These are phyloP conservation scores for Pyrochroa serraticornis DNA, from an alignment of 2,888 invertebrate genomes.

Conservation along the genomic window DNA sequence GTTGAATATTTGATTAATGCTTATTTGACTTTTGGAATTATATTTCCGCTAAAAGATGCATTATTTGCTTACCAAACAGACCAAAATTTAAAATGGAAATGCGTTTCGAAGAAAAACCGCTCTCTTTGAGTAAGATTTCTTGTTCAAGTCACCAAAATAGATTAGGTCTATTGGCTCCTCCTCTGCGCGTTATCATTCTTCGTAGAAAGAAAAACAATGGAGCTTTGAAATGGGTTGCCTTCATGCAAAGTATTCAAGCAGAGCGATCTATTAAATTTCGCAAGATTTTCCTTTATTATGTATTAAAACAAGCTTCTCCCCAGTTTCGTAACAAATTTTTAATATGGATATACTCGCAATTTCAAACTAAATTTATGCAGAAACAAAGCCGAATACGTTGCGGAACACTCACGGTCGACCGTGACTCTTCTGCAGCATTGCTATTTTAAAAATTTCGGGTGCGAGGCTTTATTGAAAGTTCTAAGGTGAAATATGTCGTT, in stretches of 20 bases:
- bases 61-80: constrained; percentile 17
- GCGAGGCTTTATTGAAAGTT: no score
- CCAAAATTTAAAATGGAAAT: constrained; percentile 18
- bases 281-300: no score
- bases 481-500: no score
- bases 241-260: constrained; percentile 2
- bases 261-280: no score
- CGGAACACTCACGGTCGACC: no score
- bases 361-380: no score
- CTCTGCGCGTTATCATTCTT: constrained; percentile 8
- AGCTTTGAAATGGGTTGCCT: neutral
- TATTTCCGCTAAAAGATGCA: neutral
- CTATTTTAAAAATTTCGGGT: no score
- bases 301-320: no score
- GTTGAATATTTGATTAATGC: constrained; percentile 2
- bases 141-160: constrained; percentile 12
- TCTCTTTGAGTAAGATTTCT: constrained; percentile 4
- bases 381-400: no score
- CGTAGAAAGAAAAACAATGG: constrained; percentile 13
- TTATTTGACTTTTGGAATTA: neutral
- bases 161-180: constrained; percentile 14
- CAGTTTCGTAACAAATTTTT: no score
- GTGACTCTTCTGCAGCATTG: no score
- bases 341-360: no score
- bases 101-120: constrained; percentile 4